Percentiles rank a stretch among this genome's conserved stretches.
These are phyloP conservation scores for Cercocebus atys DNA, from an alignment of 2,113 vertebrate species.

Conservation along the genomic window DNA sequence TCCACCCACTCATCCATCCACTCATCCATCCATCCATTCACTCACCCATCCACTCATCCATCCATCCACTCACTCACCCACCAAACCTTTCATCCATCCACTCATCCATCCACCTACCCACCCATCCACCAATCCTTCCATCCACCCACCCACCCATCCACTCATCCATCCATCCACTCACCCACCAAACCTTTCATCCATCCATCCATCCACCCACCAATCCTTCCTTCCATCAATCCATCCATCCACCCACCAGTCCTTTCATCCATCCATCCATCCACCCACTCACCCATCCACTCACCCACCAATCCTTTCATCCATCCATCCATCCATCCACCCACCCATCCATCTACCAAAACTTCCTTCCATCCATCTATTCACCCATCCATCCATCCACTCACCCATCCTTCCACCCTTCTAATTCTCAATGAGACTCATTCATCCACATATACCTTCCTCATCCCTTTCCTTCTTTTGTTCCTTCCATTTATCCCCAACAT, in stretches of 20 bases:
- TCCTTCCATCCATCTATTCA: accelerated
- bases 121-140: too few species aligned
- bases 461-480: neutral
- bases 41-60: accelerated
- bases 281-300: accelerated
- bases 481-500: neutral
- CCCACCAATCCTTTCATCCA: accelerated
- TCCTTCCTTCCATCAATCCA: accelerated
- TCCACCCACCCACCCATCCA: accelerated
- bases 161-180: accelerated
- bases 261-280: neutral
- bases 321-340: accelerated
- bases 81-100: too few species aligned
- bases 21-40: accelerated
- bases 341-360: accelerated
- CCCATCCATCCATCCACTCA: neutral
- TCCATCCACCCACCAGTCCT: too few species aligned
- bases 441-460: neutral
- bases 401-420: neutral
- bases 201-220: accelerated
- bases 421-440: neutral
- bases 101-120: accelerated
- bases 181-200: accelerated
- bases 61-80: accelerated
- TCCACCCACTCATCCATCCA: accelerated